Evolutionary conservation across 2,113 vertebrate genomes (phyloP), one percentile per base, ranked within the genome.

Genomic region (Microtus montanus): DNA sequence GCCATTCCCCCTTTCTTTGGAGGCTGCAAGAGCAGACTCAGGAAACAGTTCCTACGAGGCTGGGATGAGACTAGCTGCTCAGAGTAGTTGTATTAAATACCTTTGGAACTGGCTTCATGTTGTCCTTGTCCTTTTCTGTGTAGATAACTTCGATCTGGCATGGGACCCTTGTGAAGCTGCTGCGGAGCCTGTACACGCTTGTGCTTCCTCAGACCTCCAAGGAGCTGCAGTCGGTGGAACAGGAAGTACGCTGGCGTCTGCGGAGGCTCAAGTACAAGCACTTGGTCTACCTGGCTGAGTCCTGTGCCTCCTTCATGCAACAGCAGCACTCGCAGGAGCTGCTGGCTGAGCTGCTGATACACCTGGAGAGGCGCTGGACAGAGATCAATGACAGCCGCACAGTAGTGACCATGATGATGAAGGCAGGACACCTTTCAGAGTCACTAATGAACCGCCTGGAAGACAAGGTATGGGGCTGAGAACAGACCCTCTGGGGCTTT

Each of bases 341-440:
- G 35, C 97, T 99, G 33, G 92, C 74, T 0, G 98, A 99, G 12
- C 94, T 99, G 44, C 49, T 99, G 14, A 98, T 98, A 95, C 99
- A 99, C 38, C 98, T 99, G 91, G 99, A 99, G 95, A 98, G 99
- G 89, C 99, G 99, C 49, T 99, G 99, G 99, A 98, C 98, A 0
- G 99, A 99, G 97, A 98, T 99, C 0, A 94, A 97, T 1, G 99
- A 99, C 15, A 63, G 98, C 2, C 98, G 95, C 9, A 97, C 97
- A 0, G 88, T 99, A 95, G 98, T 98, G 70, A 1, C 12, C 0
- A 89, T 99, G 26, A 98, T 99, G 92, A 5, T 77, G 30, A 98
- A 97, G 91, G 96, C 98, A 0, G 97, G 98, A 4, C 93, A 87
- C 78, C 14, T 99, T 71, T 98, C 99, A 0, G 98, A 98, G 0